phyloP scores from a whole-genome alignment of 2,113 vertebrate genomes.

The Lagopus leucura region DNA sequence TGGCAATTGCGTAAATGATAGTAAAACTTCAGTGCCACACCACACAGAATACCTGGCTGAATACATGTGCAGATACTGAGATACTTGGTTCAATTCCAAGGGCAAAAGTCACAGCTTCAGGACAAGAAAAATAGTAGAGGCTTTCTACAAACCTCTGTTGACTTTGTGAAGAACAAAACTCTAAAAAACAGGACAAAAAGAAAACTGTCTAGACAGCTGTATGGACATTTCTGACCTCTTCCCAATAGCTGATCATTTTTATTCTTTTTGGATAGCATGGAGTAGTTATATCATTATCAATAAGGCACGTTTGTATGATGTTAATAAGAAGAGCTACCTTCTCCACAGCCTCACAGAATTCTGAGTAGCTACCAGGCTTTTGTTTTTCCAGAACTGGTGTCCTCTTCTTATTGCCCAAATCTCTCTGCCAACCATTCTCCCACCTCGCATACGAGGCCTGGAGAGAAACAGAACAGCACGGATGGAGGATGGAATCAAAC shows the following conservation, averaged over 20 bases:
- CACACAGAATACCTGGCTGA: neutral
- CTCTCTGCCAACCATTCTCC: neutral
- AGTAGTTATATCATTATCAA: slow-evolving; percentile 44
- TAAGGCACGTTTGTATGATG: slow-evolving; percentile 37
- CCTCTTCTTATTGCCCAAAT: neutral
- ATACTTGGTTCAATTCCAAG: neutral
- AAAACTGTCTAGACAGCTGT: neutral
- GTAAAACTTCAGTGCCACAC: neutral
- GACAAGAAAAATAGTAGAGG: neutral
- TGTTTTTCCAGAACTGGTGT: neutral
- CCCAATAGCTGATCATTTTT: neutral
- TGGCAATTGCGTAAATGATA: rapidly evolving
- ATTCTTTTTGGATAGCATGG: neutral
- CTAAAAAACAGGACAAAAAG: neutral
- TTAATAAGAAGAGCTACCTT: slow-evolving; percentile 23
- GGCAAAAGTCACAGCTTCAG: neutral
- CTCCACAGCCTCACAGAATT: slow-evolving; percentile 24
- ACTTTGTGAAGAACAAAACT: neutral
- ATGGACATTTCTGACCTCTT: slow-evolving; percentile 8
- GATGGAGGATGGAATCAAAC: neutral
- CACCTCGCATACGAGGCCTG: neutral
- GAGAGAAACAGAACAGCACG: neutral
- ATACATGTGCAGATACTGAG: neutral
- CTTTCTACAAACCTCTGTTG: neutral
- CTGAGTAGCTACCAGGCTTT: neutral